These are phyloP conservation scores for Silurus glanis DNA, from an alignment of 2,113 vertebrate genomes.

Conservation along the genomic window DNA sequence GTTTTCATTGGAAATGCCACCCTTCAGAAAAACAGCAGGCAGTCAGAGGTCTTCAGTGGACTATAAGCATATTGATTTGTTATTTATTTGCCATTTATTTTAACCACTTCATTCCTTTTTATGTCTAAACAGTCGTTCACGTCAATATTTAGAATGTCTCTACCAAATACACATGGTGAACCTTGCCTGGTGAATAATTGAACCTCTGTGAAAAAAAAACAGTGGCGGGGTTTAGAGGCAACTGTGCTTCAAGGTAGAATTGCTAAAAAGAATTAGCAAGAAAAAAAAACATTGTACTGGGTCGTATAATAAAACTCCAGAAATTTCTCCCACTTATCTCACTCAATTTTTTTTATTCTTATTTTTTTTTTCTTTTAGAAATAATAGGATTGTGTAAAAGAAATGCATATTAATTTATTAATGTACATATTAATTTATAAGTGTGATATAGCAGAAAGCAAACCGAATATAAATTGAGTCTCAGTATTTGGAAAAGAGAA, in stretches of 20 bases:
- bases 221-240: constrained; percentile 39
- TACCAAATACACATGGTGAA: constrained; percentile 56
- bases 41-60: constrained; percentile 32
- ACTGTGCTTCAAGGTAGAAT: constrained; percentile 6
- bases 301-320: not conserved
- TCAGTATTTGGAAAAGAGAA: not conserved
- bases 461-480: constrained; percentile 1
- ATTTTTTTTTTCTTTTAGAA: no score
- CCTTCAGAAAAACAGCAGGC: constrained; percentile 46
- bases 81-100: constrained; percentile 68
- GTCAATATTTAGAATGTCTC: constrained; percentile 67
- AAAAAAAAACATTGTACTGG: not conserved
- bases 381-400: no score
- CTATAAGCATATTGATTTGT: constrained; percentile 39
- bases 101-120: constrained; percentile 58
- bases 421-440: not conserved
- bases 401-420: no score
- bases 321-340: not conserved
- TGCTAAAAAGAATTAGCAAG: not conserved
- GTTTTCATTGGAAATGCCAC: constrained; percentile 61
- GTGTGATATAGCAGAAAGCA: not conserved
- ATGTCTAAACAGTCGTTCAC: constrained; percentile 67
- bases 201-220: constrained; percentile 68
- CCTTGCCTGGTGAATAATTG: constrained; percentile 63
- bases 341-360: not conserved